Percentiles rank a stretch among this genome's conserved stretches.
Conservation (phyloP, 2,797 vertebrate species). For the Takifugu ocellatus region DNA sequence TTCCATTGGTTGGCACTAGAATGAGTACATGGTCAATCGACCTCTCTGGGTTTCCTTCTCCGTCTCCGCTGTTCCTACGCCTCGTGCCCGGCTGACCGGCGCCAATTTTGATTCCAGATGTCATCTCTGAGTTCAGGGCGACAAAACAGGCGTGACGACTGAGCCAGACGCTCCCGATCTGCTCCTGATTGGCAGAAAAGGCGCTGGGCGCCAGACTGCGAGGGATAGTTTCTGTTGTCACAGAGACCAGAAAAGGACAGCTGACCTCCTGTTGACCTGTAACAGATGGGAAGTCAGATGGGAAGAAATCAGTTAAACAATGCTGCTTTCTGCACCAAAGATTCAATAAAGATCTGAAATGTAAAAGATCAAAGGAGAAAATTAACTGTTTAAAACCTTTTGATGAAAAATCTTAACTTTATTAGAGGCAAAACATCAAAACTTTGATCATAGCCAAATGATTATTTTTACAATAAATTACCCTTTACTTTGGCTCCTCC, state of each 20-base stretch:
- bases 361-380: too few relatives aligned
- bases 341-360: neutral
- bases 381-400: too few relatives aligned
- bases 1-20: neutral
- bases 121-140: constrained; percentile 69
- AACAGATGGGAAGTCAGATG: neutral
- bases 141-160: constrained; percentile 68
- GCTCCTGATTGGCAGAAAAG: constrained; percentile 16
- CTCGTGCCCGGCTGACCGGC: constrained; percentile 62
- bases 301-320: neutral
- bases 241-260: constrained; percentile 52
- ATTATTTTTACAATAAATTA: too few relatives aligned
- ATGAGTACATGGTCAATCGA: neutral
- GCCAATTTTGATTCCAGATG: constrained; percentile 70
- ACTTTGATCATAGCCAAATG: too few relatives aligned
- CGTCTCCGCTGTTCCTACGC: constrained; percentile 51
- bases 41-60: constrained; percentile 4
- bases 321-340: neutral
- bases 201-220: constrained; percentile 35
- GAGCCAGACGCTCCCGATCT: constrained; percentile 58
- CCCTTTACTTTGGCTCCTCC: too few relatives aligned
- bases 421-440: too few relatives aligned
- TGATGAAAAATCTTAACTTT: too few relatives aligned
- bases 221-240: constrained; percentile 52
- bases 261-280: constrained; percentile 68